Evolutionary conservation across 2,797 vertebrate species (phyloP), one percentile per base, ranked within the genome.

Genomic region (Eospalax fontanierii): DNA sequence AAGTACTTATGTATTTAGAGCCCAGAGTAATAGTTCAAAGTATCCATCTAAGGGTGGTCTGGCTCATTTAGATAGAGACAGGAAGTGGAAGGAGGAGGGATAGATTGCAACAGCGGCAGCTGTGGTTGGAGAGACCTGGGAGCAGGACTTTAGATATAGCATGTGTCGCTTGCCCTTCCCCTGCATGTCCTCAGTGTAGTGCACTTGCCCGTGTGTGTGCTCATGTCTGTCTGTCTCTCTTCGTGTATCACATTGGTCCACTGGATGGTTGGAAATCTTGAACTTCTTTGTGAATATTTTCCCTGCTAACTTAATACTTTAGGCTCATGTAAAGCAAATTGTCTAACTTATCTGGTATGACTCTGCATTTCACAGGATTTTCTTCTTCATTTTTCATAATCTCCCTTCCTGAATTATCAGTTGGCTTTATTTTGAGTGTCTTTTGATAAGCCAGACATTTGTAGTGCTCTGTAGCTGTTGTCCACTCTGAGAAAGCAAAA

Each of bases 301-400:
- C 82, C 46, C 16, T 93, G 40, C 59, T 89, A 54, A 43, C 46
- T 91, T 78, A 89, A 61, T 96, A 68, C 65, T 38, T 50, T 89
- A 75, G 12, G 26, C 18, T 46, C 43, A 54, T 65, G 35, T 70
- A 63, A 83, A 86, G 19, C 81, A 46, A 68, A 71, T 65, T 89
- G 70, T 74, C 33, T 68, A 1, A 57, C 50, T 71, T 2, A 26
- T 35, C 15, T 43, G 40, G 2, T 78, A 2, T 43, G 22, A 87
- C 21, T 19, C 18, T 22, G 87, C 18, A 46, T 75, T 83, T 79
- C 30, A 26, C 14, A 40, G 6, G 74, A 50, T 83, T 88, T 46
- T 71, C 74, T 4, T 63, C 61, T 82, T 78, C 50, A 11, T 22
- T 57, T 83, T 89, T 68, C 46, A 24, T 16, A 30, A 30, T 78